Evolutionary conservation across 2,113 vertebrate genomes (phyloP).

Genomic region (Conger conger): DNA sequence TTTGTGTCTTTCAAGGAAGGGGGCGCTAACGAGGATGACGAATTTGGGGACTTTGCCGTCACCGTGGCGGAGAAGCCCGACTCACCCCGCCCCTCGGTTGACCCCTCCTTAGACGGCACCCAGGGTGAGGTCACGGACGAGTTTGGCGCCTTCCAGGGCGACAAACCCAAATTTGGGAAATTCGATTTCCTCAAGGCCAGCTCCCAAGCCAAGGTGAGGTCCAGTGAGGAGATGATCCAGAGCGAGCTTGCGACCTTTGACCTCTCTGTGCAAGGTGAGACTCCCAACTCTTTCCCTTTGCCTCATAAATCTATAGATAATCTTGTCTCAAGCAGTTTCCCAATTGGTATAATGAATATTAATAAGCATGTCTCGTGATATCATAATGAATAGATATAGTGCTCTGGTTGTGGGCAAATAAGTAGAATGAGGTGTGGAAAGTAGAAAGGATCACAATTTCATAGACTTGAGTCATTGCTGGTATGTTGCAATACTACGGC

Average conservation of each 20-base stretch:
- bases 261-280: constrained; percentile 94
- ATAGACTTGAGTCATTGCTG: neutral
- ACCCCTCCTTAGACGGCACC: constrained; percentile 43
- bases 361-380: no score
- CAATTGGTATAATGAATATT: neutral
- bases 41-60: constrained; percentile 81
- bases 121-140: constrained; percentile 75
- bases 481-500: constrained; percentile 46
- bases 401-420: neutral
- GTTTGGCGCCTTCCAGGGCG: constrained; percentile 89
- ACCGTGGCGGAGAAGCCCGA: constrained; percentile 66
- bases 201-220: constrained; percentile 90
- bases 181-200: constrained; percentile 95
- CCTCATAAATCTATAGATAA: neutral
- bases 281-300: neutral
- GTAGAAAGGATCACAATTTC: neutral
- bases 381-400: neutral
- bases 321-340: neutral
- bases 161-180: constrained; percentile 96
- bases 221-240: constrained; percentile 98
- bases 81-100: constrained; percentile 41
- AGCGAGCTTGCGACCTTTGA: constrained; percentile 95
- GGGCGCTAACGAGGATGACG: constrained; percentile 49
- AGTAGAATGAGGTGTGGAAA: no score
- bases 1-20: constrained; percentile 53